Evolutionary conservation across 2,797 vertebrate genomes (phyloP).

Genomic region (Mus caroli): DNA sequence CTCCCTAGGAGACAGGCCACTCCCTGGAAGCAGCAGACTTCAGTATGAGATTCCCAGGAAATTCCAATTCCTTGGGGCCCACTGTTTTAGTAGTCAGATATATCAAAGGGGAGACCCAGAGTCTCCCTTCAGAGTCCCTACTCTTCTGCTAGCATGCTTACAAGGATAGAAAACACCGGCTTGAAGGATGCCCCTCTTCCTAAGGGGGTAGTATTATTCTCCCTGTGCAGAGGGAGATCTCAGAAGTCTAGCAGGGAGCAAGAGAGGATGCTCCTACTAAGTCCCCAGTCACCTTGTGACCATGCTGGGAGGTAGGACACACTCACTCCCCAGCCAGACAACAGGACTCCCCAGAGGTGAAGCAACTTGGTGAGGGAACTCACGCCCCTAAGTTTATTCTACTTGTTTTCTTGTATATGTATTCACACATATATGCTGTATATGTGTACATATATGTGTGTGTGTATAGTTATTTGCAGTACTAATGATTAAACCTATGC

Average conservation of each 20-base stretch:
- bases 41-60: neutral
- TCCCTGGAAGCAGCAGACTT: neutral
- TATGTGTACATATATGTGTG: neutral
- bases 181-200: fast-evolving
- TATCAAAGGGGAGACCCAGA: neutral
- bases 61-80: neutral
- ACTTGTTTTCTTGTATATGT: neutral
- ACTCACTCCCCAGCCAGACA: slow-evolving; percentile 31
- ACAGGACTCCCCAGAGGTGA: neutral
- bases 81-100: neutral
- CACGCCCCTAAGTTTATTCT: neutral
- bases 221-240: neutral
- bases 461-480: neutral
- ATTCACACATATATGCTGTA: neutral
- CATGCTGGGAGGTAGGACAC: neutral
- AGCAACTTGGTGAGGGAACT: neutral
- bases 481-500: neutral
- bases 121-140: too few species aligned
- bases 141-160: neutral
- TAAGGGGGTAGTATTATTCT: neutral
- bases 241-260: neutral
- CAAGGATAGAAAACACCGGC: neutral
- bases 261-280: neutral
- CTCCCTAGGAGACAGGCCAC: neutral
- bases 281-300: neutral